Conservation (phyloP, 1,140 invertebrate genomes). For the Trichonephila clavata region DNA sequence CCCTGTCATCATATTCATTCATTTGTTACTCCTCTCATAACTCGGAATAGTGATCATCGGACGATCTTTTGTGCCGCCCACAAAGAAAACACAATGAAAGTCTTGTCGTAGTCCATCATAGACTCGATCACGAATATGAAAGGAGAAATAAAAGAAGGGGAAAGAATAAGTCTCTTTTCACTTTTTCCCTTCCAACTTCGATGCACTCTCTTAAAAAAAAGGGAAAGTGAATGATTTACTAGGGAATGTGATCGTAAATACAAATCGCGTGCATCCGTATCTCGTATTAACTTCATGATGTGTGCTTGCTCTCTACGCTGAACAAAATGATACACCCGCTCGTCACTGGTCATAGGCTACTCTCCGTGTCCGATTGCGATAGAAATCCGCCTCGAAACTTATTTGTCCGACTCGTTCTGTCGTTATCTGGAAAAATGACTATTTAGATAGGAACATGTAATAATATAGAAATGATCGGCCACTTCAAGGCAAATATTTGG, state of each 20-base stretch:
- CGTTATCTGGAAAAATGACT: slow-evolving; percentile 69
- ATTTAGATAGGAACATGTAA: slow-evolving; percentile 76
- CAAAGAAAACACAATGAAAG: slow-evolving; percentile 74
- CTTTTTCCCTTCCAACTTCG: slow-evolving; percentile 8
- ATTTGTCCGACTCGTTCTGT: slow-evolving; percentile 39
- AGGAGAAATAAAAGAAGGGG: not conserved
- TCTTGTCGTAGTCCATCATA: slow-evolving; percentile 70
- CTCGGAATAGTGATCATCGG: slow-evolving; percentile 37
- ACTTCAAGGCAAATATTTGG: slow-evolving; percentile 76
- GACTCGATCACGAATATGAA: slow-evolving; percentile 70
- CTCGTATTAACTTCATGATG: slow-evolving; percentile 72
- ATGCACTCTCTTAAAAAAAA: not conserved
- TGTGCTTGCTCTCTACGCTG: not conserved
- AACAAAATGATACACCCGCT: slow-evolving; percentile 33
- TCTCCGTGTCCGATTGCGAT: slow-evolving; percentile 59
- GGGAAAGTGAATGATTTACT: slow-evolving; percentile 57
- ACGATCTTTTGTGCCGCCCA: slow-evolving; percentile 52
- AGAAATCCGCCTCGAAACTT: slow-evolving; percentile 52
- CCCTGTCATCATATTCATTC: slow-evolving; percentile 64
- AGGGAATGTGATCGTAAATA: slow-evolving; percentile 71
- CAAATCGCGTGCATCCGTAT: slow-evolving; percentile 74
- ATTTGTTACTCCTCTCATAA: slow-evolving; percentile 61
- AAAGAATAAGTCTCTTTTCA: slow-evolving; percentile 20
- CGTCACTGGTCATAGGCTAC: slow-evolving; percentile 58
- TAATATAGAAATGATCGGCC: slow-evolving; percentile 75